Conservation (phyloP, 2,888 invertebrate species). For the Theodoxus fluviatilis region DNA sequence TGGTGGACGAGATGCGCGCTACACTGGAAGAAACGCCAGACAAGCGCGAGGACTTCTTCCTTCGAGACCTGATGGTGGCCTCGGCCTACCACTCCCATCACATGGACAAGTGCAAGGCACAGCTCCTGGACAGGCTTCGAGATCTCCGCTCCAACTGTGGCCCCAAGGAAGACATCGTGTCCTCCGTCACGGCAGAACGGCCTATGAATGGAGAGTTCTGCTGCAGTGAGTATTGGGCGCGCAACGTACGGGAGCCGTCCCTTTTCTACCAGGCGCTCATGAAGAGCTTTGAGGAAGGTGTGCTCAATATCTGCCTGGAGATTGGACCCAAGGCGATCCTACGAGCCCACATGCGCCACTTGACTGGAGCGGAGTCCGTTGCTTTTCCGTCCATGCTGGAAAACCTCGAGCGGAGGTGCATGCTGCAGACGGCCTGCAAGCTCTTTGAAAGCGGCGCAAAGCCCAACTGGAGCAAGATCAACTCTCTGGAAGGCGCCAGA, state of each 20-base stretch:
- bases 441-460: too few species aligned
- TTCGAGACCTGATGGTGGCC: slow-evolving; percentile 28
- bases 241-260: slow-evolving; percentile 29
- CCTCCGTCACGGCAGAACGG: slow-evolving; percentile 27
- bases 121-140: slow-evolving; percentile 8
- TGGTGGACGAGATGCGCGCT: neutral
- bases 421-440: too few species aligned
- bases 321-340: slow-evolving; percentile 32
- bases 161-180: slow-evolving; percentile 18
- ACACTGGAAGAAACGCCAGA: too few species aligned
- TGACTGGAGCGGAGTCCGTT: neutral
- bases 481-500: too few species aligned
- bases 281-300: neutral
- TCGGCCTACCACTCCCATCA: slow-evolving; percentile 33
- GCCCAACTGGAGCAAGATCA: too few species aligned
- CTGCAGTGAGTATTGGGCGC: slow-evolving; percentile 30
- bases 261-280: slow-evolving; percentile 25
- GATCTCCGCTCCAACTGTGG: neutral
- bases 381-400: too few species aligned
- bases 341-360: slow-evolving; percentile 23
- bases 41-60: slow-evolving; percentile 1
- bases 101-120: slow-evolving; percentile 23
- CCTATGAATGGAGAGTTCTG: slow-evolving; percentile 13
- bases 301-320: slow-evolving; percentile 28
- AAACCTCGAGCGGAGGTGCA: too few species aligned